Conservation (phyloP, 2,797 vertebrate genomes). For the Lemur catta region DNA sequence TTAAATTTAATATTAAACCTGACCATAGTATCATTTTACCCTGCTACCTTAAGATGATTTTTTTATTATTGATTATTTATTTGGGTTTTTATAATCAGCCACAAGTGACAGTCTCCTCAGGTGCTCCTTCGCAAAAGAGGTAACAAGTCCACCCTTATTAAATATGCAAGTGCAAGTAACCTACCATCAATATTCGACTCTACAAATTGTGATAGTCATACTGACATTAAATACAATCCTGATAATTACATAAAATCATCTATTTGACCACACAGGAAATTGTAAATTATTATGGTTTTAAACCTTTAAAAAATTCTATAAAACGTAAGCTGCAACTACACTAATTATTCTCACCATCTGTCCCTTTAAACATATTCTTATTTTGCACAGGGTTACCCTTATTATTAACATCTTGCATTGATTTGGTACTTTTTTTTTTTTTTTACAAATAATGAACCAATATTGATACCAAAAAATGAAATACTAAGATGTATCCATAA, state of each 20-base stretch:
- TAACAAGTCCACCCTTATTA: neutral
- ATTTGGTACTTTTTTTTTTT: neutral
- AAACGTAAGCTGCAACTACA: neutral
- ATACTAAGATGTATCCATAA: neutral
- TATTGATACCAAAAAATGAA: neutral
- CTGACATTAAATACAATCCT: neutral
- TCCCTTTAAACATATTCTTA: neutral
- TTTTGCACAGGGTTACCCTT: neutral
- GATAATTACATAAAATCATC: neutral
- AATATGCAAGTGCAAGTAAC: neutral
- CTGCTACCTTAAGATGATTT: neutral
- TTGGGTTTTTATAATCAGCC: neutral
- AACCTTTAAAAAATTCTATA: neutral
- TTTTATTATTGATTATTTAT: neutral
- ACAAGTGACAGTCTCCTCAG: neutral
- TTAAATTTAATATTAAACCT: conserved; percentile 13
- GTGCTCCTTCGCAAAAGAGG: neutral
- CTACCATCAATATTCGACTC: neutral
- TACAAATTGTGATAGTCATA: neutral
- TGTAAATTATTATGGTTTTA: neutral
- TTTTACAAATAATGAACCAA: neutral
- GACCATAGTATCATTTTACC: neutral
- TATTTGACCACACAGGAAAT: neutral
- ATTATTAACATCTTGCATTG: neutral
- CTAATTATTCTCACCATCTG: neutral